phyloP scores from a whole-genome alignment of 2,888 invertebrate species.

The Andrena dorsata region DNA sequence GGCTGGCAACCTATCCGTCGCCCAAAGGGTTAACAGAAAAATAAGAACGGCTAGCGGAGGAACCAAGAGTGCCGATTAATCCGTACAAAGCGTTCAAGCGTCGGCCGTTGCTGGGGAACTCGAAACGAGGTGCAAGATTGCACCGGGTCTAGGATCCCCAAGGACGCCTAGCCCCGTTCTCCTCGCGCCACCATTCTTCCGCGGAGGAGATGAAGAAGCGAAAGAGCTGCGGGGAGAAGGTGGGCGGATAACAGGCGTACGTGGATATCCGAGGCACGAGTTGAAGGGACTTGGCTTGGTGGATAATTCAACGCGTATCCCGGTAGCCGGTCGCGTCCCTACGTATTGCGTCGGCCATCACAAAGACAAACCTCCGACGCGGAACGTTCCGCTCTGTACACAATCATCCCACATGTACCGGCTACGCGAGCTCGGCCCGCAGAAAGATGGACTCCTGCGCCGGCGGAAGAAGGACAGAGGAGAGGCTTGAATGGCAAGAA shows the following conservation, averaged over 20 bases:
- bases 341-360: constrained; percentile 82
- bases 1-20: background rate
- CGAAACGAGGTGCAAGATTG: constrained; percentile 55
- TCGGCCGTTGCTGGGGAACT: constrained; percentile 28
- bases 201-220: constrained; percentile 55
- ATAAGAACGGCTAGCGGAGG: background rate
- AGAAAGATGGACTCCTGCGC: constrained; percentile 39
- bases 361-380: constrained; percentile 83
- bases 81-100: constrained; percentile 19
- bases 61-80: constrained; percentile 24
- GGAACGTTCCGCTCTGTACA: constrained; percentile 80
- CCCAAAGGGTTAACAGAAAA: background rate
- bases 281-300: constrained; percentile 80
- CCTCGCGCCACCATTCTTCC: constrained; percentile 34
- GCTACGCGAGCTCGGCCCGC: constrained; percentile 46
- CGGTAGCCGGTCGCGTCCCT: constrained; percentile 82
- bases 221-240: constrained; percentile 53
- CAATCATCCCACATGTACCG: constrained; percentile 78
- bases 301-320: constrained; percentile 85
- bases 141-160: constrained; percentile 45
- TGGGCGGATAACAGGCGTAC: constrained; percentile 67
- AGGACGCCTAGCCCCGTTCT: constrained; percentile 50
- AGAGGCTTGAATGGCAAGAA: constrained; percentile 33
- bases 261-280: constrained; percentile 72
- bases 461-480: constrained; percentile 40